Base-by-base conservation (phyloP, 2,113 vertebrate species). In the Camarhynchus parvulus region DNA sequence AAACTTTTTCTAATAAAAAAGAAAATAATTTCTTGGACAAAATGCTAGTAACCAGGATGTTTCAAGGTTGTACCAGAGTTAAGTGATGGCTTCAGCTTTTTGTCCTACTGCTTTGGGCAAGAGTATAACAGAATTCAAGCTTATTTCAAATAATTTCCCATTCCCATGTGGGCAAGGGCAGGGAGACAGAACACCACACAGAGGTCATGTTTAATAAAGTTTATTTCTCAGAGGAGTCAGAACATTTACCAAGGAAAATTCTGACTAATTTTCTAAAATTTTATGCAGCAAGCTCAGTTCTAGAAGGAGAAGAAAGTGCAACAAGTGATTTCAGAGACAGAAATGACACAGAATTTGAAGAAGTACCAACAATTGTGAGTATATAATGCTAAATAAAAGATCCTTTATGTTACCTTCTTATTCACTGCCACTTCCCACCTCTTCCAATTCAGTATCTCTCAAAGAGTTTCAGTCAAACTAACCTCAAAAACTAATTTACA, bases 241-340 rank as follows among this genome's bases (percentile, higher is more conserved):
- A 67, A 58, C 15, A 52, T n/a, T 5, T 37, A 31, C 9, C 13
- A n/a, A 70, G 7, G 47, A 41, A 92, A 92, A 75, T 21, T 10
- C 53, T 94, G 76, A 97, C 67, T 85, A 3, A 2, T 33, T 90
- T 89, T 96, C 80, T 75, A 37, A 72, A 82, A 66, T 81, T 96
- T 83, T 92, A 39, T 91, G 53, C 41, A 98, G 98, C 93, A 52
- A 84, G 76, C 47, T 64, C 96, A 2, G 55, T 55, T 28, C 25
- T 37, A 52, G 91, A 96, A 69, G 98, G 97, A 94, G 97, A 98
- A 82, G 94, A 94, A 78, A 74, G 79, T 6, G 59, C 91, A 47
- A 83, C 87, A 25, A 89, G 15, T 20, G 91, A 94, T 78, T 37
- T 89, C 86, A 70, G 63, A 61, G 69, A 91, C 21, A 90, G 82